Percentiles rank a stretch among this genome's conserved stretches.
Conservation (phyloP, 2,888 invertebrate species). For the Ectemnius cavifrons region DNA sequence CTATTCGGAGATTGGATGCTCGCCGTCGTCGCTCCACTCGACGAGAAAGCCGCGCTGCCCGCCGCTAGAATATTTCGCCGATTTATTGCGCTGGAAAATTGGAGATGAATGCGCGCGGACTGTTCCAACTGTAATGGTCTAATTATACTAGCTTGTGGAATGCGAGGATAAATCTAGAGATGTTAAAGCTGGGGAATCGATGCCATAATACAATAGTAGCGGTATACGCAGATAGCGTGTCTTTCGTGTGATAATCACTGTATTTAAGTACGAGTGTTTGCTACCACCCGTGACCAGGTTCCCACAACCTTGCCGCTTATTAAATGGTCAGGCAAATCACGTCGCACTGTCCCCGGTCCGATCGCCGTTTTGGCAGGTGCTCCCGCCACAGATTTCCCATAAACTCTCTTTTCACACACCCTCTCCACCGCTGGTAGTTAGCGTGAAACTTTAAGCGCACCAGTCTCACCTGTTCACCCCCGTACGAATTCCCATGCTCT, state of each 20-base stretch:
- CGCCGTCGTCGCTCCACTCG: constrained; percentile 14
- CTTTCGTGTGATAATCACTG: constrained; percentile 73
- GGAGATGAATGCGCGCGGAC: not conserved
- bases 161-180: not conserved
- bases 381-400: constrained; percentile 65
- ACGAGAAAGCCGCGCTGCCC: not conserved
- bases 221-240: constrained; percentile 70
- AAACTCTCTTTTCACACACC: constrained; percentile 32
- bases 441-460: constrained; percentile 37
- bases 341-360: constrained; percentile 40
- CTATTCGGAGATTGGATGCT: constrained; percentile 47
- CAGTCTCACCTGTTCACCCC: constrained; percentile 45
- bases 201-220: constrained; percentile 51
- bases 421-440: too few species aligned
- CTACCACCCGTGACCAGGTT: constrained; percentile 71
- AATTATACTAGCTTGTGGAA: not conserved
- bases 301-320: constrained; percentile 73
- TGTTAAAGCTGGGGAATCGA: constrained; percentile 29
- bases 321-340: constrained; percentile 60
- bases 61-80: not conserved
- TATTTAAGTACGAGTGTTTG: constrained; percentile 68
- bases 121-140: not conserved
- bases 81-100: constrained; percentile 2
- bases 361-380: constrained; percentile 66
- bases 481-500: constrained; percentile 71